These are phyloP conservation scores for Sicus ferrugineus DNA, from an alignment of 2,888 invertebrate species.

Conservation along the genomic window DNA sequence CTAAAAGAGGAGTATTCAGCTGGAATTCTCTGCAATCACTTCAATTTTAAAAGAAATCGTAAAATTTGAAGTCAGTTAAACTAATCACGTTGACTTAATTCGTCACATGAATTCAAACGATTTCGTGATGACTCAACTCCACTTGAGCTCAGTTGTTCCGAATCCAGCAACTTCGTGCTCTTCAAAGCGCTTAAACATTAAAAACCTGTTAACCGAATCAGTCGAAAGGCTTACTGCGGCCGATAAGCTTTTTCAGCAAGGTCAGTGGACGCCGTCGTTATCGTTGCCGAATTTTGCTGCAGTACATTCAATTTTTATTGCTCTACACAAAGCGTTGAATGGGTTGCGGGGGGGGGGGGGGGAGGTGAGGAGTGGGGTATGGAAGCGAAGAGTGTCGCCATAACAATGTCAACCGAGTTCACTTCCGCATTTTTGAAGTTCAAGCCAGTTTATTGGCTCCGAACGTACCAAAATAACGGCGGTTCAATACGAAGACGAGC, in stretches of 20 bases:
- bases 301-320: background rate
- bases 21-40: too few relatives aligned
- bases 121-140: too few relatives aligned
- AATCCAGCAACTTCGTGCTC: background rate
- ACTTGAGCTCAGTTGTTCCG: too few relatives aligned
- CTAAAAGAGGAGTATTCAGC: too few relatives aligned
- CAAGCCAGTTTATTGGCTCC: conserved; percentile 8
- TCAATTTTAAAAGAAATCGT: too few relatives aligned
- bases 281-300: background rate
- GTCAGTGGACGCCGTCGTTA: conserved; percentile 2
- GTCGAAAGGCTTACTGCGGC: background rate
- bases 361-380: background rate
- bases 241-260: background rate
- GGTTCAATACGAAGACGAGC: background rate
- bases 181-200: background rate
- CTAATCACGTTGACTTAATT: background rate
- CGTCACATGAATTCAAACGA: background rate
- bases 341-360: too few relatives aligned
- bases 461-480: background rate
- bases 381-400: background rate
- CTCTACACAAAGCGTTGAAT: too few relatives aligned
- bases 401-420: too few relatives aligned
- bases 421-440: conserved; percentile 26
- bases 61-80: too few relatives aligned
- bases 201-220: background rate